phyloP scores from a whole-genome alignment of 2,797 vertebrate species.

The Ptychadena robeensis region DNA sequence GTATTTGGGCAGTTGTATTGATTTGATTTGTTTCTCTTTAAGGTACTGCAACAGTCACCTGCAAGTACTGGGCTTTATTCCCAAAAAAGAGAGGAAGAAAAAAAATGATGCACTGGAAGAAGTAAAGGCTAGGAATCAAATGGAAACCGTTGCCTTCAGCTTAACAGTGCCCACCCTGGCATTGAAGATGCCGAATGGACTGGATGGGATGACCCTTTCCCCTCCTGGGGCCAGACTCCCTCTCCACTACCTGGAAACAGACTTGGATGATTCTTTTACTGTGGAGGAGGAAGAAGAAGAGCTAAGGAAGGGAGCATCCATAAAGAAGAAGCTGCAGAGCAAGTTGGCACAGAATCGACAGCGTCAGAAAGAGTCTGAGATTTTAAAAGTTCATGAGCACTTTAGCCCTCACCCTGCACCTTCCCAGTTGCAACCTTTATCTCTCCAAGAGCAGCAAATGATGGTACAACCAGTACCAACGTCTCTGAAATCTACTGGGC shows the following conservation, averaged over 20 bases:
- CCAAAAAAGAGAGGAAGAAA: conserved; percentile 99
- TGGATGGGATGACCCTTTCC: conserved; percentile 91
- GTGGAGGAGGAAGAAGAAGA: conserved; percentile 93
- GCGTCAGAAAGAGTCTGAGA: conserved; percentile 84
- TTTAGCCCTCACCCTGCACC: conserved; percentile 89
- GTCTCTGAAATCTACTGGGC: conserved; percentile 75
- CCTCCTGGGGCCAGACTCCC: conserved; percentile 89
- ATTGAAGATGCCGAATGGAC: conserved; percentile 92
- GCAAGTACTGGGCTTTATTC: conserved; percentile 98
- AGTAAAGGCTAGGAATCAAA: conserved; percentile 87
- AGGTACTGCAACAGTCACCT: conserved; percentile 99
- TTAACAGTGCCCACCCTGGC: conserved; percentile 93
- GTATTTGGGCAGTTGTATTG: background rate
- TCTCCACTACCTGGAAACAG: conserved; percentile 86
- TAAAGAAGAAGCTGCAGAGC: conserved; percentile 92
- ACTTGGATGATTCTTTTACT: conserved; percentile 94
- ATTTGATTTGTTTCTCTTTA: conserved; percentile 44
- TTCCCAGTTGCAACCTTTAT: conserved; percentile 76
- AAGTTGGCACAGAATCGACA: conserved; percentile 90
- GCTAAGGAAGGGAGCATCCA: conserved; percentile 84
- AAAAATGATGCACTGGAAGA: conserved; percentile 95
- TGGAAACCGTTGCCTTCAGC: conserved; percentile 96
- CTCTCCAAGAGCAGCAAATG: conserved; percentile 79
- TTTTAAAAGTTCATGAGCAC: conserved; percentile 91
- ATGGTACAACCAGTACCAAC: conserved; percentile 78